Base-by-base conservation (phyloP, 1,140 invertebrate species). In the Drosophila persimilis region DNA sequence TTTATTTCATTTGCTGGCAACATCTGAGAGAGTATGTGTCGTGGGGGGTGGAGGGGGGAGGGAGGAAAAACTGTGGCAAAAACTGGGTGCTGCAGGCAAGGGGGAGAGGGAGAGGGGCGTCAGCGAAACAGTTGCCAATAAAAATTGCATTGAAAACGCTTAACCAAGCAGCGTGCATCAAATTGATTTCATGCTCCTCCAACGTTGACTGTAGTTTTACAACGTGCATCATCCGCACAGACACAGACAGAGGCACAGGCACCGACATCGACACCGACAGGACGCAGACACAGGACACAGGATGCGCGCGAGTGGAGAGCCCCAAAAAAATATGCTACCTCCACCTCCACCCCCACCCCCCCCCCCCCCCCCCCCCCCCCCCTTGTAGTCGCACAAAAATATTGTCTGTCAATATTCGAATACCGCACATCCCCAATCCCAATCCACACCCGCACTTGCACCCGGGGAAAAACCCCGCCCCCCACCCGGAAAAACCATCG, bases 61-160 rank as follows among this genome's bases (percentile, higher is more conserved):
- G 24, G 5, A 26, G 24, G 24, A 5, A 26, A 26, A 26, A 24
- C 24, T 24, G 24, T 26, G 3, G 24, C 24, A 26, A 5, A 5
- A 24, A 24, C 31, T 62, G 20, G 7, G 20, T 24, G 39, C 22
- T 73, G 64, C 80, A 77, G 62, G 59, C 60, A 39, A 5, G 31
- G 39, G 50, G 31, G 53, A 24, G 5, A 24, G 24, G 3, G 24
- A 24, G 50, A 41, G 67, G 55, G 22, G 70, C 61, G 50, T 4
- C 70, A 31, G 53, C 74, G 83, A 77, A 88, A 88, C 78, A 78
- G 84, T 88, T 83, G 83, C 52, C 83, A 88, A 88, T 88, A 88
- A 88, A 88, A 88, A 88, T 79, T 88, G 79, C 84, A 88, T 89
- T 88, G 83, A 88, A 77, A 85, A 83, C 83, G 83, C 83, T 88